These are phyloP conservation scores for Acridotheres tristis DNA, from an alignment of 2,797 vertebrate species.

Conservation along the genomic window DNA sequence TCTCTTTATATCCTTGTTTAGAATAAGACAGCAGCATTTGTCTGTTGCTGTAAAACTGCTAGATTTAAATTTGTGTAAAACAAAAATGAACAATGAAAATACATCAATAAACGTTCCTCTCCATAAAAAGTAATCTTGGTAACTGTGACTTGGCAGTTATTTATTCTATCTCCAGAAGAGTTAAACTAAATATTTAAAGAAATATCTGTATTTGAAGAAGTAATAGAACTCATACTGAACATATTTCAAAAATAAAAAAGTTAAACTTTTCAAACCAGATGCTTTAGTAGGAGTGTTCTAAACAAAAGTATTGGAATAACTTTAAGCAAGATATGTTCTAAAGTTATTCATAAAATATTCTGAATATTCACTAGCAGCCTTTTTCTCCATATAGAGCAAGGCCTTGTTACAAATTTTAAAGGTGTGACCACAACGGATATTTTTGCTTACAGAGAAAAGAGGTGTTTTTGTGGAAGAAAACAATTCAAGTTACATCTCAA, in stretches of 20 bases:
- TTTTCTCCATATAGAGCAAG: neutral
- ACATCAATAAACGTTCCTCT: neutral
- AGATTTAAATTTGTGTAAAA: neutral
- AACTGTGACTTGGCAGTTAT: neutral
- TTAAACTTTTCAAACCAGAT: neutral
- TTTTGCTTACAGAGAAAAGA: neutral
- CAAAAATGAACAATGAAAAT: neutral
- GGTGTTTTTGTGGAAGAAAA: neutral
- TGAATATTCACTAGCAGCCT: neutral
- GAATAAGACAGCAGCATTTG: neutral
- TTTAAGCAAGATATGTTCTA: neutral
- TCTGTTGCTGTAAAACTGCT: neutral
- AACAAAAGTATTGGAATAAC: neutral
- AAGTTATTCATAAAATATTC: neutral
- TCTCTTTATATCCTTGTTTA: neutral
- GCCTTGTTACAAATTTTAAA: neutral
- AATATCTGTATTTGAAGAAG: neutral
- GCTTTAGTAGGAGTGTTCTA: neutral
- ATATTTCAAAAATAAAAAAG: neutral
- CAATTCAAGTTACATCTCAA: neutral
- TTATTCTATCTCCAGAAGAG: neutral
- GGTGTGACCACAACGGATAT: neutral
- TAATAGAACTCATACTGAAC: neutral
- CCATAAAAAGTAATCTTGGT: neutral
- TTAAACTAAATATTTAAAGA: neutral